A percentile compares a stretch with the other conserved stretches of the same genome.
Evolutionary conservation across 2,888 invertebrate genomes (phyloP).

Genomic region (Rhopalosiphum nymphaeae): DNA sequence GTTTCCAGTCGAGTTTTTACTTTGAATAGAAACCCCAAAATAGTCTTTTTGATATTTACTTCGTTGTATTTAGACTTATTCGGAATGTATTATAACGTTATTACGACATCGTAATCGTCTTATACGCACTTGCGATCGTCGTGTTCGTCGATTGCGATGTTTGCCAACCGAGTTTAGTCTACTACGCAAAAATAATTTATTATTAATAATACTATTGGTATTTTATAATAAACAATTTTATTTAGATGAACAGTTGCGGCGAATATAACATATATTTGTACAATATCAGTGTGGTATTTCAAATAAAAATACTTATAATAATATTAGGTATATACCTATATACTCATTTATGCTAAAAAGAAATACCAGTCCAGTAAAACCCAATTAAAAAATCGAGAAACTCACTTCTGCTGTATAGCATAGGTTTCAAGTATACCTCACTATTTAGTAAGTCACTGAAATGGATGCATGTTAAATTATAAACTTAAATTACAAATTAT

Average conservation of each 20-base stretch:
- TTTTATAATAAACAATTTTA: not conserved
- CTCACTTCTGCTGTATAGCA: not conserved
- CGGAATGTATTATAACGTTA: not conserved
- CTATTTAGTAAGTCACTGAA: not conserved
- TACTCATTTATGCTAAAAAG: not conserved
- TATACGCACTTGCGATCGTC: not conserved
- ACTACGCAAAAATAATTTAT: not conserved
- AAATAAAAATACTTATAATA: not conserved
- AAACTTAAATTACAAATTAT: not conserved
- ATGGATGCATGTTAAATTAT: not conserved
- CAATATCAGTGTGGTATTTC: not conserved
- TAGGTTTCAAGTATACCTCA: not conserved
- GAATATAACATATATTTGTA: not conserved
- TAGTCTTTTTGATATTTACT: constrained; percentile 34
- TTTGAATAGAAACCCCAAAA: constrained; percentile 38
- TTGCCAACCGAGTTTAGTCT: not conserved
- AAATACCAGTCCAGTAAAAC: not conserved
- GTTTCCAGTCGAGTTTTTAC: constrained; percentile 28
- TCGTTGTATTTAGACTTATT: not conserved
- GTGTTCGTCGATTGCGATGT: not conserved
- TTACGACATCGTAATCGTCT: not conserved
- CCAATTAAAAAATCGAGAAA: not conserved
- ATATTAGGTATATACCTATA: not conserved
- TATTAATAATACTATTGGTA: not conserved
- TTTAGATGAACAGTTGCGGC: not conserved